Conservation (phyloP, 1,140 invertebrate species). For the Penaeus indicus region DNA sequence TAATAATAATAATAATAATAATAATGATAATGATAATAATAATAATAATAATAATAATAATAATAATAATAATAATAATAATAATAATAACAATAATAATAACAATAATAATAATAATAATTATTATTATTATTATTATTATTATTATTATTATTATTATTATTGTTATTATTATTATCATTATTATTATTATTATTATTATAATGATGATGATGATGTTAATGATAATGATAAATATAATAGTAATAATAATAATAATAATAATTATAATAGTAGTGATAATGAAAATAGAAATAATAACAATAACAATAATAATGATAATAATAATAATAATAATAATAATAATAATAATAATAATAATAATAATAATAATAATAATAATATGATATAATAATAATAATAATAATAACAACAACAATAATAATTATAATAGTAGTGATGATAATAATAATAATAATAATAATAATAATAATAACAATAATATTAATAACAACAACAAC, state of each 20-base stretch:
- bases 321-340: background rate
- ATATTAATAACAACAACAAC: background rate
- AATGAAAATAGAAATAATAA: background rate
- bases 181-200: too few species aligned
- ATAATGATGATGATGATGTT: too few species aligned
- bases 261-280: background rate
- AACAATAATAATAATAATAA: too few species aligned
- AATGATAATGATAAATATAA: background rate
- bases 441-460: slow-evolving; percentile 2
- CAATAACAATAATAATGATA: background rate
- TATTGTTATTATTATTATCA: too few species aligned
- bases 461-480: background rate
- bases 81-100: too few species aligned
- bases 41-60: too few species aligned
- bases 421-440: slow-evolving; percentile 5
- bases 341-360: slow-evolving; percentile 3
- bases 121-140: too few species aligned
- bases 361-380: background rate
- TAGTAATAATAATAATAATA: background rate
- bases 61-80: too few species aligned
- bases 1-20: too few species aligned
- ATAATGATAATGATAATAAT: too few species aligned
- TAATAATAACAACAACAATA: slow-evolving; percentile 7
- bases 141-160: too few species aligned
- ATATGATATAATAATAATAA: slow-evolving; percentile 5